A percentile compares a stretch with the other conserved stretches of the same genome.
phyloP scores from a whole-genome alignment of 2,888 invertebrate species.

The Drosophila imparisetae region DNA sequence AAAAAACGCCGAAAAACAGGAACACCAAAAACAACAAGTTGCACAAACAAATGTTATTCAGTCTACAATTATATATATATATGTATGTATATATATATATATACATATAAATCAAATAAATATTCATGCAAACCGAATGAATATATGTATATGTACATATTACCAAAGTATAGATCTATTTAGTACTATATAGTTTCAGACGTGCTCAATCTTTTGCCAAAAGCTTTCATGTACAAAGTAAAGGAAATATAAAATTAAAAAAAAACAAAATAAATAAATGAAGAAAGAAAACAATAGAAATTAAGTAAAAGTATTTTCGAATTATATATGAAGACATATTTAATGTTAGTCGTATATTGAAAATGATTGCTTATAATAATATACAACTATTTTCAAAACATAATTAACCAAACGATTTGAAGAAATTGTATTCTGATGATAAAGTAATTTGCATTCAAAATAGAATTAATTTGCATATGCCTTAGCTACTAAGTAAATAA shows the following conservation, averaged over 20 bases:
- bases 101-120: constrained; percentile 12
- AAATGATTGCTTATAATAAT: not conserved
- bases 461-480: not conserved
- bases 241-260: not conserved
- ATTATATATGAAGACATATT: not conserved
- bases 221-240: constrained; percentile 3
- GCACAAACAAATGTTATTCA: constrained; percentile 28
- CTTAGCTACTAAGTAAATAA: not conserved
- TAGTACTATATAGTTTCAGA: constrained; percentile 1
- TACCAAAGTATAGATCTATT: constrained; percentile 14
- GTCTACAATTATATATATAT: not conserved
- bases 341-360: not conserved
- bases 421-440: not conserved
- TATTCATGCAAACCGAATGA: constrained; percentile 6
- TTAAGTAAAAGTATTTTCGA: not conserved
- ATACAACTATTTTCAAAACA: not conserved
- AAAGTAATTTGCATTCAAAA: not conserved
- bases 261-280: constrained; percentile 1
- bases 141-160: not conserved
- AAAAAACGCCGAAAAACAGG: constrained; percentile 16
- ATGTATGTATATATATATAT: not conserved
- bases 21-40: constrained; percentile 13
- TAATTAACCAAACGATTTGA: not conserved
- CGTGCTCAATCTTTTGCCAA: not conserved
- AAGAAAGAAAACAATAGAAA: not conserved